Base-by-base conservation (phyloP, 2,113 vertebrate genomes). In the Microtus montanus region DNA sequence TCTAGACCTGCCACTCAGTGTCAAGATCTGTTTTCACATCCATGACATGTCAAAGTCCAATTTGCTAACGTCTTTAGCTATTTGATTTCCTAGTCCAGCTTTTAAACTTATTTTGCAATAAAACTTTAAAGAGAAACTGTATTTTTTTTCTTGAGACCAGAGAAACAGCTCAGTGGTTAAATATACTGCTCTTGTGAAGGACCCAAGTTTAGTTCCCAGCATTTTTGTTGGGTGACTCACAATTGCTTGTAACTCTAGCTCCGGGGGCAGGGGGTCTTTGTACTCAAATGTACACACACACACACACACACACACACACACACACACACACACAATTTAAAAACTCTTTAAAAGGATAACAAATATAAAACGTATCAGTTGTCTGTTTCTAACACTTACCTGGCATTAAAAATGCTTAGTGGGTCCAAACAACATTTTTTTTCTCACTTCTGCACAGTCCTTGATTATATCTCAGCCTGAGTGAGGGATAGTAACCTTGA, bases 71-170 rank as follows among this genome's bases (percentile, higher is more conserved):
- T 93, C 61, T 90, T 80, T 90, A 61, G 66, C 88, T 91, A 22
- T 87, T 70, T 92, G 33, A 91, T 96, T 94, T 79, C 54, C 47
- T 71, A 66, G 63, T 35, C 58, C 63, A 92, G 24, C n/a, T 96
- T 89, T 94, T 35, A 95, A 93, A 35, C 28, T 87, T 79, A 80
- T 90, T 96, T 94, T 77, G 70, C 94, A 94, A 71, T 15, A 95
- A 87, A 94, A 20, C 7, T 26, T 94, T 93, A 64, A 77, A 44
- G 83, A 95, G 70, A 79, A 92, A 17, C 87, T 90, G 17, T 22
- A 63, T 89, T 94, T 92, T 68, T 89, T 66, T 83, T 7, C 15
- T 47, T 68, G 41, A 6, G 44, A 49, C 8, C 35, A 63, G 41
- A 68, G 83, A 85, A 19, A 49, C 11, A 44, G 63, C 63, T 47